Percentiles rank a stretch among this genome's conserved stretches.
Evolutionary conservation across 2,888 invertebrate genomes (phyloP).

Genomic region (Eustalomyia histrio): DNA sequence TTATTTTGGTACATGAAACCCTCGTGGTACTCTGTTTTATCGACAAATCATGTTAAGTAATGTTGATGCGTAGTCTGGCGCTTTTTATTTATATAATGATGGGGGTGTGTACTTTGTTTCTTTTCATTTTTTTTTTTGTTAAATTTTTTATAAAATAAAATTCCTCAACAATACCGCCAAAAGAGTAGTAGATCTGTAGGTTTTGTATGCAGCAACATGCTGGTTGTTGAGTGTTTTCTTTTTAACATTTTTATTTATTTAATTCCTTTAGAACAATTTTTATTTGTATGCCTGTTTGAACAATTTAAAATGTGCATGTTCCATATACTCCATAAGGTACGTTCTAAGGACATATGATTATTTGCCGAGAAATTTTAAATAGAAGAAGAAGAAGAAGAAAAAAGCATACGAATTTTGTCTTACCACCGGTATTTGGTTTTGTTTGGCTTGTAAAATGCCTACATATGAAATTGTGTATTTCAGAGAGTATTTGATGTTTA

Average conservation of each 20-base stretch:
- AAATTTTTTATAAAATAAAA: constrained; percentile 5
- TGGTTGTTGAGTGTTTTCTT: constrained; percentile 30
- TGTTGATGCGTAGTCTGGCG: constrained; percentile 50
- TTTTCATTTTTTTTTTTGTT: neutral
- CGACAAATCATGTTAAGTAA: constrained; percentile 50
- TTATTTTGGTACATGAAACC: constrained; percentile 3
- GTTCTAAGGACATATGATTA: no score
- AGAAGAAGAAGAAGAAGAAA: no score
- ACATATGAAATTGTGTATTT: no score
- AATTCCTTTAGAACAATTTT: constrained; percentile 38
- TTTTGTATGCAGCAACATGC: constrained; percentile 48
- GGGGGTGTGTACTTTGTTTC: constrained; percentile 7
- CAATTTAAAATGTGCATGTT: constrained; percentile 13
- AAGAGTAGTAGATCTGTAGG: constrained; percentile 21
- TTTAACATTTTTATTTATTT: constrained; percentile 7
- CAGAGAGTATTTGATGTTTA: no score
- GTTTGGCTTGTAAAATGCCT: no score
- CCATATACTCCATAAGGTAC: no score
- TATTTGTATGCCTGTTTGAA: constrained; percentile 11
- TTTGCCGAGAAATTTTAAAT: no score
- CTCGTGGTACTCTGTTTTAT: constrained; percentile 31
- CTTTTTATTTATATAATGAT: constrained; percentile 29
- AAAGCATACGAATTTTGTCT: no score
- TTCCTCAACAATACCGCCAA: constrained; percentile 48
- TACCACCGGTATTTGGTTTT: no score